phyloP scores from a whole-genome alignment of 1,140 invertebrate species.

The Euglossa dilemma region DNA sequence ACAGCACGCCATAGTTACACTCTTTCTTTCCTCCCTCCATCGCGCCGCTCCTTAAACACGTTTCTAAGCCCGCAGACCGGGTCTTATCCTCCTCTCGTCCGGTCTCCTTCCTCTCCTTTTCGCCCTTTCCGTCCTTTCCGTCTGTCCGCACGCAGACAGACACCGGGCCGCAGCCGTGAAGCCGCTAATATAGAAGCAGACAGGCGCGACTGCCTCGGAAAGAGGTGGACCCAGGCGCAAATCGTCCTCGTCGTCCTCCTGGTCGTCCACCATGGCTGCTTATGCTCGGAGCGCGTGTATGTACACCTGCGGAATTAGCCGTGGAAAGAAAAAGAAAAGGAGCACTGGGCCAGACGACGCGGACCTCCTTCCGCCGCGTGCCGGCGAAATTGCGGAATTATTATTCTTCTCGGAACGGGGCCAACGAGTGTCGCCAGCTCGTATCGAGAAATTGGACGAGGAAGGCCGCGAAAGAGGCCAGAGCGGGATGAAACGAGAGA shows the following conservation, averaged over 20 bases:
- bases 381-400: constrained; percentile 69
- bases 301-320: constrained; percentile 72
- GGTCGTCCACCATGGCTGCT: constrained; percentile 15
- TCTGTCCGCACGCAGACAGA: constrained; percentile 21
- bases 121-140: constrained; percentile 12
- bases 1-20: constrained; percentile 52
- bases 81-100: not conserved
- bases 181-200: constrained; percentile 14
- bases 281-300: constrained; percentile 32
- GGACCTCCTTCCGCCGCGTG: constrained; percentile 46
- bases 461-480: not conserved
- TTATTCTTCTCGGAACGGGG: constrained; percentile 70
- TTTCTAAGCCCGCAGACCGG: constrained; percentile 26
- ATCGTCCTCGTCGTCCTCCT: constrained; percentile 13
- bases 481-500: not conserved
- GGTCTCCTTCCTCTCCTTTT: constrained; percentile 27
- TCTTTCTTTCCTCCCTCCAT: constrained; percentile 50
- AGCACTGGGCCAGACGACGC: constrained; percentile 13
- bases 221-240: constrained; percentile 19
- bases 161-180: not conserved
- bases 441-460: constrained; percentile 10
- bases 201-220: not conserved
- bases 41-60: constrained; percentile 53
- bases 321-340: constrained; percentile 19
- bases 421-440: constrained; percentile 59